phyloP scores from a whole-genome alignment of 2,113 vertebrate genomes.

The Bujurquina vittata region DNA sequence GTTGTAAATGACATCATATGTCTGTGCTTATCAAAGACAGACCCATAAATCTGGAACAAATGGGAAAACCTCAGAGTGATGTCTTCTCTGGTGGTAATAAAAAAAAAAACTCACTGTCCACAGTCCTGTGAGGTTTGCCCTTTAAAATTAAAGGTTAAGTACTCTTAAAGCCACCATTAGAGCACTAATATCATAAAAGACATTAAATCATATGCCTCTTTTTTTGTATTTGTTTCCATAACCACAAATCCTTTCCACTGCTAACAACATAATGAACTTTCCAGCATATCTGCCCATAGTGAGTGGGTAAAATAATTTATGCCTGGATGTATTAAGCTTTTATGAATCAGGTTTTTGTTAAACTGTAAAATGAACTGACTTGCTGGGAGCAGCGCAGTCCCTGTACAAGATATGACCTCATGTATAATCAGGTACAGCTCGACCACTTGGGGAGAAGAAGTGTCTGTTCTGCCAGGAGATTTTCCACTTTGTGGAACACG shows the following conservation, averaged over 20 bases:
- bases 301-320: constrained; percentile 24
- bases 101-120: constrained; percentile 1
- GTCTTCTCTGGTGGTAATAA: neutral
- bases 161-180: constrained; percentile 23
- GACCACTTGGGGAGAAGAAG: constrained; percentile 7
- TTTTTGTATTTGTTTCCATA: constrained; percentile 37
- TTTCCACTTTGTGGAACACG: constrained; percentile 30
- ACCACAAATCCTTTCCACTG: constrained; percentile 23
- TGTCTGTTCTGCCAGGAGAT: constrained; percentile 27
- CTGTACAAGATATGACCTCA: constrained; percentile 27
- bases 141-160: constrained; percentile 29
- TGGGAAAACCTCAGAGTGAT: neutral
- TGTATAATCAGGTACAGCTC: constrained; percentile 30
- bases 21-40: constrained; percentile 1
- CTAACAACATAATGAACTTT: constrained; percentile 39
- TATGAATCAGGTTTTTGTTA: constrained; percentile 34
- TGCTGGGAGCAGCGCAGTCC: neutral
- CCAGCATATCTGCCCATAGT: constrained; percentile 33
- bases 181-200: constrained; percentile 36
- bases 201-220: neutral
- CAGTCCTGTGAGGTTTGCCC: neutral
- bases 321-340: constrained; percentile 17
- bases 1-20: constrained; percentile 20
- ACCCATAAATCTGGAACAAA: constrained; percentile 36
- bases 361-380: constrained; percentile 27